Evolutionary conservation across 2,888 invertebrate genomes (phyloP), one percentile per base, ranked within the genome.

Genomic region (Chromoteleia sp.): DNA sequence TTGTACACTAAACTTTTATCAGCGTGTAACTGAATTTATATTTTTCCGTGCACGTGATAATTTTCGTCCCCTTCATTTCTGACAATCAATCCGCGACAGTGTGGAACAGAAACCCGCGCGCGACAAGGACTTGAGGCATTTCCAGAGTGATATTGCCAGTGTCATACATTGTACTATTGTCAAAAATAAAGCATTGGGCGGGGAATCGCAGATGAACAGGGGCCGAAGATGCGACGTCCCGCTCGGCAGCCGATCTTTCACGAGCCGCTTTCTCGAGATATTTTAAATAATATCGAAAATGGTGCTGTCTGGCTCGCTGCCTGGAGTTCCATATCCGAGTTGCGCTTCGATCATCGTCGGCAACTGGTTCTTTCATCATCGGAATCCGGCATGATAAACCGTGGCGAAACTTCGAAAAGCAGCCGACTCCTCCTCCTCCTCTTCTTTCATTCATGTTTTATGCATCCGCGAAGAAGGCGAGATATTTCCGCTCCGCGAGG

Each of bases 251-350:
- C 68, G 84, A 84, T 86, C 83, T 87, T 86, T 86, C 81, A 75
- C 76, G 67, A 25, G 59, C 52, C 56, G 61, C 58, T 76, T 73
- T 61, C 80, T 74, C 81, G 83, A 81, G 79, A 85, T 86, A 84
- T 86, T 86, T 87, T 88, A 89, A 89, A 89, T 88, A 88, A 89
- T 89, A 89, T 88, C 85, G 88, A 86, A 89, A 89, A 88, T 85
- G 87, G 84, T 89, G 45, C 83, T 86, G 85, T 84, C 87, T 87
- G 88, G 87, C 88, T 86, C 84, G 82, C 75, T 88, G 89, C 88
- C 89, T 85, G 76, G 70, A 84, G 83, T 81, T 84, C 85, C 83
- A 87, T 84, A 87, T 87, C 82, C 70, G 79, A 52, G 52, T 65
- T 61, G 52, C 43, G 30, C 59, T 74, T 74, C 79, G 76, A 83